phyloP scores from a whole-genome alignment of 1,140 invertebrate species.

The Platorchestia sp. region DNA sequence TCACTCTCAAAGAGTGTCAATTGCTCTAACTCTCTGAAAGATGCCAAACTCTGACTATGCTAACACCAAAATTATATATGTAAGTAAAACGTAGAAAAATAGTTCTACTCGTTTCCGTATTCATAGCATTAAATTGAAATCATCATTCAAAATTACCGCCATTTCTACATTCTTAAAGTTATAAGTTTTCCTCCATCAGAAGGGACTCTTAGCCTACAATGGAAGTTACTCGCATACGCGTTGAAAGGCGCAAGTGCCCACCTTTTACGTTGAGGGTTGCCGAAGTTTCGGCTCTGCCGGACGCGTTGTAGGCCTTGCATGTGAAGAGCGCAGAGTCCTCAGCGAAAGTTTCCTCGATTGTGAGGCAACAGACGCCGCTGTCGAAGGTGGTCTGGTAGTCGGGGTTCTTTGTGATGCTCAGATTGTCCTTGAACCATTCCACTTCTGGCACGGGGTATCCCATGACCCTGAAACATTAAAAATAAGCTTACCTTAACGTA shows the following conservation, averaged over 20 bases:
- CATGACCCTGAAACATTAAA: slow-evolving; percentile 71
- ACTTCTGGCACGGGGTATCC: slow-evolving; percentile 76
- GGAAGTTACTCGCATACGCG: background rate
- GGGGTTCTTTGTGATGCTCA: slow-evolving; percentile 78
- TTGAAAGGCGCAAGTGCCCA: slow-evolving; percentile 60
- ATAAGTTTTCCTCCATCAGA: too few relatives aligned
- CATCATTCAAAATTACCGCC: too few relatives aligned
- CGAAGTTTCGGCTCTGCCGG: slow-evolving; percentile 80
- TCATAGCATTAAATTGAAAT: too few relatives aligned
- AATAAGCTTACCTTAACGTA: background rate
- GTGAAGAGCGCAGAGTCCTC: slow-evolving; percentile 87
- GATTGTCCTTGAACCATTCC: slow-evolving; percentile 81
- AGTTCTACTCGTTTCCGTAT: too few relatives aligned
- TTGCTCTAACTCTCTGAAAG: background rate
- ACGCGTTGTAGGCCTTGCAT: slow-evolving; percentile 79
- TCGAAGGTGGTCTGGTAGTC: slow-evolving; percentile 77
- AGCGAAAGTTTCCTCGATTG: slow-evolving; percentile 84
- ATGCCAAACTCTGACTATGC: background rate
- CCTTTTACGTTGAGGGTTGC: slow-evolving; percentile 84
- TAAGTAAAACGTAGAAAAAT: too few relatives aligned
- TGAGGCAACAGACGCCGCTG: slow-evolving; percentile 76
- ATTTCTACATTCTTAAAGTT: too few relatives aligned
- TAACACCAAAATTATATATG: background rate
- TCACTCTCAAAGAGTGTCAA: background rate
- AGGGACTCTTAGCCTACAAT: too few relatives aligned